Conservation (phyloP, 1,140 invertebrate species). For the Ephestia elutella region DNA sequence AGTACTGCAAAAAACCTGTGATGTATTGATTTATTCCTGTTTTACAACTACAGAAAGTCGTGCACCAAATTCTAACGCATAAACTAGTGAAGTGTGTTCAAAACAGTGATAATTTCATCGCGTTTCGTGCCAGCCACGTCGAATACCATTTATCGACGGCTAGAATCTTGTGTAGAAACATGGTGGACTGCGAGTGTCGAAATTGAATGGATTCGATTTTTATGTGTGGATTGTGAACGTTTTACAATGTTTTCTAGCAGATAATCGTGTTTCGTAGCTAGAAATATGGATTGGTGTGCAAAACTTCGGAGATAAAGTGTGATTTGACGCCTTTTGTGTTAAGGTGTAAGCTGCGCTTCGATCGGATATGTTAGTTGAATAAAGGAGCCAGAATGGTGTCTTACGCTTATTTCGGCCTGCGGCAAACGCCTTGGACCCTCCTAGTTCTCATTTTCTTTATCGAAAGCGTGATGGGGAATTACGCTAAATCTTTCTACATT, state of each 20-base stretch:
- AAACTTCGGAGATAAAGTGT: slow-evolving; percentile 5
- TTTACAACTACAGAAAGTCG: slow-evolving; percentile 3
- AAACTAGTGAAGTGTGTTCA: slow-evolving; percentile 9
- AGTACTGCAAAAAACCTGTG: slow-evolving; percentile 73
- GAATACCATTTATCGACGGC: slow-evolving; percentile 73
- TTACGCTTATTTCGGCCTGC: slow-evolving; percentile 55
- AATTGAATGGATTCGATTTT: slow-evolving; percentile 53
- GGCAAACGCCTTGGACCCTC: slow-evolving; percentile 65
- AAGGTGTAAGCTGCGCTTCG: slow-evolving; percentile 21
- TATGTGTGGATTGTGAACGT: slow-evolving; percentile 49
- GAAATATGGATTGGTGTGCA: slow-evolving; percentile 66
- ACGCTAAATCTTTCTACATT: slow-evolving; percentile 88
- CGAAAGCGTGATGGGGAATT: slow-evolving; percentile 86
- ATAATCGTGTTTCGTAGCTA: slow-evolving; percentile 33
- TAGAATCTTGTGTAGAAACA: slow-evolving; percentile 68
- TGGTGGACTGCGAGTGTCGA: slow-evolving; percentile 57
- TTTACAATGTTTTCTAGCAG: slow-evolving; percentile 33
- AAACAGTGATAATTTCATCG: slow-evolving; percentile 36
- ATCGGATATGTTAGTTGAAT: slow-evolving; percentile 50
- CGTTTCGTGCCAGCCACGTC: slow-evolving; percentile 58
- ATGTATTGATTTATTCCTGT: slow-evolving; percentile 73
- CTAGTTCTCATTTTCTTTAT: slow-evolving; percentile 82
- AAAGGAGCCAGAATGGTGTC: slow-evolving; percentile 67
- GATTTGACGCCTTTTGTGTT: slow-evolving; percentile 10
- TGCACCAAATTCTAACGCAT: slow-evolving; percentile 18